Base-by-base conservation (phyloP, 2,113 vertebrate genomes). In the Platysternon megacephalum region DNA sequence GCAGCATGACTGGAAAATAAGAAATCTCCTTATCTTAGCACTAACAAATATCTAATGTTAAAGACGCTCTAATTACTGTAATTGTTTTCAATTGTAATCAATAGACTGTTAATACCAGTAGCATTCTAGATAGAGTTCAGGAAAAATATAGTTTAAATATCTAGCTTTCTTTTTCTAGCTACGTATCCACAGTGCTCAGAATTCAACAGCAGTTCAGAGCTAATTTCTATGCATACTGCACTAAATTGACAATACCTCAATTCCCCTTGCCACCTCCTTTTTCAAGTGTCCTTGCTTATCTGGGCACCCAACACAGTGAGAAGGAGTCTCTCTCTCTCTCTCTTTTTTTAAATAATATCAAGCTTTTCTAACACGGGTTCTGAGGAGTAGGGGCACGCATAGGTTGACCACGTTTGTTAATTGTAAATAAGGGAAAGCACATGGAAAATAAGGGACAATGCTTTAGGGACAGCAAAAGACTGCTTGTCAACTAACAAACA, bases 401-500 rank as follows among this genome's bases (percentile, higher is more conserved):
- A 58, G 26, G 26, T 29, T 58, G 56, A 13, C 56, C 56, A 32
- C 11, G 12, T 32, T 29, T 58, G 26, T 58, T 58, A 26, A 28
- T 3, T 29, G 56, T 10, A 58, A 58, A 13, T 58, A 58, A 58
- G 28, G 11, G 56, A 58, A 58, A 58, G 12, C 56, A 58, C 28
- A 13, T 58, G 28, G 28, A 32, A 29, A 58, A 58, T 58, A 58
- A 29, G 28, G 56, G 56, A 26, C 56, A 58, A 29, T 32, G 56
- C 28, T 32, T 29, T 13, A 58, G 56, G 56, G 56, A 58, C 28
- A 29, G 84, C 58, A 79, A 48, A 52, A 85, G 80, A 51, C 51
- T 94, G 87, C 56, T 89, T 95, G 74, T 24, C 76, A 96, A 85
- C 88, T 91, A 85, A 88, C 42, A 86, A 61, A 81, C 65, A 52